phyloP scores from a whole-genome alignment of 2,888 invertebrate species.

The Nymphalis polychloros region DNA sequence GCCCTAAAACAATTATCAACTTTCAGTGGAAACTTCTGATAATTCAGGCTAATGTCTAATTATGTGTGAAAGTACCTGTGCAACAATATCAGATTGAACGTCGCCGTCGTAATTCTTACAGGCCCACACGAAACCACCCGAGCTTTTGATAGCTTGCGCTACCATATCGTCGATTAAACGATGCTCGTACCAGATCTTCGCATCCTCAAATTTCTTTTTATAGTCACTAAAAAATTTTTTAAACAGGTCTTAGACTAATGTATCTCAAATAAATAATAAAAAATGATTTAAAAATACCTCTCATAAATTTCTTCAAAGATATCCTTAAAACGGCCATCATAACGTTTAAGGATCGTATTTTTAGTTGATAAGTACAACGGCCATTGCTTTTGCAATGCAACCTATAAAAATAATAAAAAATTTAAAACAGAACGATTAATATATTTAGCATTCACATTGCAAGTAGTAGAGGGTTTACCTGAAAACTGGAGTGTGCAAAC shows the following conservation, averaged over 20 bases:
- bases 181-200: slow-evolving; percentile 95
- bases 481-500: slow-evolving; percentile 94
- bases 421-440: not conserved
- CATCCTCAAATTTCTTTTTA: slow-evolving; percentile 86
- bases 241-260: not conserved
- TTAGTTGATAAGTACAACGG: slow-evolving; percentile 95
- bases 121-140: slow-evolving; percentile 94
- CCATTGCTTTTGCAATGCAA: slow-evolving; percentile 91
- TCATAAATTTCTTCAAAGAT: slow-evolving; percentile 94
- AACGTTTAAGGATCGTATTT: slow-evolving; percentile 93
- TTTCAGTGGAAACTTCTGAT: too few species aligned
- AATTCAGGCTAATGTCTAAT: too few species aligned
- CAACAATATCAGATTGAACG: slow-evolving; percentile 94
- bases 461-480: slow-evolving; percentile 61
- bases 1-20: slow-evolving; percentile 68
- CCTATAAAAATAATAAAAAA: slow-evolving; percentile 57
- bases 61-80: slow-evolving; percentile 73
- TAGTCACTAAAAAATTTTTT: slow-evolving; percentile 81
- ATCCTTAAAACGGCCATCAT: slow-evolving; percentile 95
- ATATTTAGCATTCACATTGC: not conserved
- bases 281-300: slow-evolving; percentile 71
- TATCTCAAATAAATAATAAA: not conserved
- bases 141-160: slow-evolving; percentile 90
- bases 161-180: slow-evolving; percentile 96
- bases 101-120: slow-evolving; percentile 97